phyloP scores from a whole-genome alignment of 2,797 vertebrate genomes.

The Euthynnus affinis region DNA sequence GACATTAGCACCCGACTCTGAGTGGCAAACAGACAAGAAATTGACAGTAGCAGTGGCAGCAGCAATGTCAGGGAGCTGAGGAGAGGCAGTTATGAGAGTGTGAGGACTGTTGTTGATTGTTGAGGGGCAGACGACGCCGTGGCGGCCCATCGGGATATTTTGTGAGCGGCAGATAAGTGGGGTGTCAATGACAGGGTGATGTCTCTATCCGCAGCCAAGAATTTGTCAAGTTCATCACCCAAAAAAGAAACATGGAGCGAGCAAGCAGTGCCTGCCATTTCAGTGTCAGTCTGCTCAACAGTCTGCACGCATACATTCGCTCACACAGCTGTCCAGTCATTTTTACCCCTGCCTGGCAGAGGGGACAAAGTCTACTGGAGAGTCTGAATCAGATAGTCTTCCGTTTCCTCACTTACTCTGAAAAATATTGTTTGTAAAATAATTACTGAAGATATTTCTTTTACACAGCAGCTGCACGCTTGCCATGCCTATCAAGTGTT shows the following conservation, averaged over 20 bases:
- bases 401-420: slow-evolving; percentile 32
- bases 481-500: slow-evolving; percentile 21
- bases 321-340: slow-evolving; percentile 26
- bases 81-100: slow-evolving; percentile 62
- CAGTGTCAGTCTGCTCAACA: slow-evolving; percentile 18
- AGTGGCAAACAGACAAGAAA: slow-evolving; percentile 21
- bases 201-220: slow-evolving; percentile 56
- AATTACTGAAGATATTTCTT: slow-evolving; percentile 27
- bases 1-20: slow-evolving; percentile 28
- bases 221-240: slow-evolving; percentile 59
- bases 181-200: slow-evolving; percentile 55
- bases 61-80: slow-evolving; percentile 62
- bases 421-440: slow-evolving; percentile 28
- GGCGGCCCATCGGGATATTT: slow-evolving; percentile 51
- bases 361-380: slow-evolving; percentile 18
- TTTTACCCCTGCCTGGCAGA: slow-evolving; percentile 8
- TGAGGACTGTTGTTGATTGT: slow-evolving; percentile 41
- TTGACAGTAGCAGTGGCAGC: slow-evolving; percentile 22
- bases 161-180: slow-evolving; percentile 50
- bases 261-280: slow-evolving; percentile 25
- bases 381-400: slow-evolving; percentile 22
- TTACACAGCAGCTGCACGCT: slow-evolving; percentile 23
- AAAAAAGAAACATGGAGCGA: slow-evolving; percentile 25
- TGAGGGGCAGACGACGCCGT: slow-evolving; percentile 64
- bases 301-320: slow-evolving; percentile 14